These are phyloP conservation scores for Hydroisotoma schaefferi DNA, from an alignment of 2,888 invertebrate species.

Conservation along the genomic window DNA sequence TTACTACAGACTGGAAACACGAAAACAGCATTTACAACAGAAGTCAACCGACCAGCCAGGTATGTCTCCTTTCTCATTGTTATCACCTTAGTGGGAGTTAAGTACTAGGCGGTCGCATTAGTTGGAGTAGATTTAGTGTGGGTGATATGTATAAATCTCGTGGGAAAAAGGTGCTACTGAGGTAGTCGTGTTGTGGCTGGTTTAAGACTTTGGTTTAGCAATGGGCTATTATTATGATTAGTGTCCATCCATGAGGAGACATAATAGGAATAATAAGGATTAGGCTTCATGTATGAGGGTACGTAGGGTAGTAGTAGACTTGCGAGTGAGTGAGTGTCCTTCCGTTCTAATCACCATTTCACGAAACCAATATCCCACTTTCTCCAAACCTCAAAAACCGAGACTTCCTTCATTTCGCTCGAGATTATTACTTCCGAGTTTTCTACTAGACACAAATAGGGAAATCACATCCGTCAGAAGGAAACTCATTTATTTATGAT, in stretches of 20 bases:
- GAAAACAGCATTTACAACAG: constrained; percentile 48
- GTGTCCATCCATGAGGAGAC: too few species aligned
- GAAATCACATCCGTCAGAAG: constrained; percentile 3
- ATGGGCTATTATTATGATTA: too few species aligned
- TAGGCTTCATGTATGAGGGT: too few species aligned
- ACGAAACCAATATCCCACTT: constrained; percentile 2
- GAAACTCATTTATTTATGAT: too few species aligned
- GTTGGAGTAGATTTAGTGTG: too few species aligned
- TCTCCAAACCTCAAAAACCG: constrained; percentile 9
- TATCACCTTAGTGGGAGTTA: background rate
- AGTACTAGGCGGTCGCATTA: too few species aligned
- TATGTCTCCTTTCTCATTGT: constrained; percentile 6
- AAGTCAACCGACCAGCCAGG: constrained; percentile 28
- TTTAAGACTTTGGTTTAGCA: too few species aligned
- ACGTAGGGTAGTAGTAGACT: too few species aligned
- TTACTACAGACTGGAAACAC: constrained; percentile 46
- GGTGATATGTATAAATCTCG: too few species aligned
- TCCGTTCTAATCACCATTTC: background rate
- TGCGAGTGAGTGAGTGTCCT: background rate
- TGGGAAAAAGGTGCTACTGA: too few species aligned
- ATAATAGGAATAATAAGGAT: too few species aligned
- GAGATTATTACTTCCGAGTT: background rate
- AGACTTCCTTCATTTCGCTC: constrained; percentile 4
- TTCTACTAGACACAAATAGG: background rate
- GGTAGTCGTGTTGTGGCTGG: too few species aligned